These are phyloP conservation scores for Parapsyche elsis DNA, from an alignment of 1,140 invertebrate genomes.

Conservation along the genomic window DNA sequence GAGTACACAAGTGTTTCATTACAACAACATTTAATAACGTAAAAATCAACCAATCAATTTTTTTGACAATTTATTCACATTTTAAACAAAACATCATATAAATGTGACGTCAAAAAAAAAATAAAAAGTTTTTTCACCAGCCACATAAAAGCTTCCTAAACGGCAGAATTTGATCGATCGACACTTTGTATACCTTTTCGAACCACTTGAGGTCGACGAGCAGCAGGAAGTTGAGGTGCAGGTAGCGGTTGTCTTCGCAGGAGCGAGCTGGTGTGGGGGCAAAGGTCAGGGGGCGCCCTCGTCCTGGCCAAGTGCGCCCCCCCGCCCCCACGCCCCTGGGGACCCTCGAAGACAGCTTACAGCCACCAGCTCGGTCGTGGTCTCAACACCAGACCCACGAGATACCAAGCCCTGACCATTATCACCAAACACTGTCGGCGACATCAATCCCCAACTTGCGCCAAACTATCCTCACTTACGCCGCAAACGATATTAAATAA, in stretches of 20 bases:
- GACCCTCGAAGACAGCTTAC: constrained; percentile 49
- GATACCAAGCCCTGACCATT: not conserved
- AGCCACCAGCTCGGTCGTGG: constrained; percentile 3
- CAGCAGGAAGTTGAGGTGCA: constrained; percentile 72
- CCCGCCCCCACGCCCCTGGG: constrained; percentile 59
- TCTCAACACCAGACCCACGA: constrained; percentile 1
- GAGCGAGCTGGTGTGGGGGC: constrained; percentile 56
- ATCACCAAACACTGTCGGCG: not conserved
- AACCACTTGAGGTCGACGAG: constrained; percentile 71
- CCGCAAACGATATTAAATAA: not conserved
- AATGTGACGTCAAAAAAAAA: no score
- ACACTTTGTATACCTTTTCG: constrained; percentile 68
- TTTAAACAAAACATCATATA: no score
- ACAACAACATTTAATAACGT: no score
- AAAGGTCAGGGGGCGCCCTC: constrained; percentile 45
- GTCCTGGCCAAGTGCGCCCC: constrained; percentile 64
- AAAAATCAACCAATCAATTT: no score
- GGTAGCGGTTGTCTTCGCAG: constrained; percentile 72
- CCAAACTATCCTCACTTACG: not conserved
- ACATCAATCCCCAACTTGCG: constrained; percentile 23
- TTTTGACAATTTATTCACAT: no score
- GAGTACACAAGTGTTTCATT: no score
- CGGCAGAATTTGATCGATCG: no score
- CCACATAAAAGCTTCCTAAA: no score
- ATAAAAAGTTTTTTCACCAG: no score